Evolutionary conservation across 2,113 vertebrate species (phyloP).

Genomic region (Hepsetus odoe): DNA sequence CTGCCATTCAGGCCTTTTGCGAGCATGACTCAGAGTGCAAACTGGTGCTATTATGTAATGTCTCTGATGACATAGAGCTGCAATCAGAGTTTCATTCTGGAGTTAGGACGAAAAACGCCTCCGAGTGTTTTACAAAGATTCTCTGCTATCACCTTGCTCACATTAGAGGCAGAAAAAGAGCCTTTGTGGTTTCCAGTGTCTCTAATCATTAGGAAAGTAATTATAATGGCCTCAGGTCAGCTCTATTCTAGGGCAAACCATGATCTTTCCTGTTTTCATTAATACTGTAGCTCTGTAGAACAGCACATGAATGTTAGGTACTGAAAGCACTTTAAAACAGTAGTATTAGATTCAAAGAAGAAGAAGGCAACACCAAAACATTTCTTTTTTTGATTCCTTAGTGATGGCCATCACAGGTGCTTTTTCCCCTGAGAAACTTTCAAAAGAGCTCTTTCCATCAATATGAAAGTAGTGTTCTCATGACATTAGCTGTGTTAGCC

Average conservation of each 20-base stretch:
- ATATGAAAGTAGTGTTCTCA: slow-evolving; percentile 28
- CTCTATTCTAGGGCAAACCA: slow-evolving; percentile 12
- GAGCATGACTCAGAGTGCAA: slow-evolving; percentile 47
- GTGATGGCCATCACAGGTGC: not conserved
- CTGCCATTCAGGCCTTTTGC: slow-evolving; percentile 34
- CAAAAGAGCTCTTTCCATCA: slow-evolving; percentile 11
- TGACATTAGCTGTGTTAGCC: slow-evolving; percentile 25
- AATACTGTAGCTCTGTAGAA: not conserved
- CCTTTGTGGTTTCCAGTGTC: not conserved
- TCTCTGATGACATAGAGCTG: slow-evolving; percentile 58
- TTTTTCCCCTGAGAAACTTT: not conserved
- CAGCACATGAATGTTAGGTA: not conserved
- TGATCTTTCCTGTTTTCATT: slow-evolving; percentile 4
- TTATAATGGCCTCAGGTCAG: slow-evolving; percentile 22
- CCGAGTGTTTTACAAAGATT: too few relatives aligned
- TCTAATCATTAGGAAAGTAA: slow-evolving; percentile 22
- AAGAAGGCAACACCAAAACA: not conserved
- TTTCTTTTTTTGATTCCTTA: not conserved
- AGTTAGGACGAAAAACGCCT: slow-evolving; percentile 35
- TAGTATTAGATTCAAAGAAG: not conserved
- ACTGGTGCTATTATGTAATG: slow-evolving; percentile 46
- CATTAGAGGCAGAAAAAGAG: slow-evolving; percentile 18
- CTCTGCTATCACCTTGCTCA: not conserved
- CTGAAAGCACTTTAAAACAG: not conserved
- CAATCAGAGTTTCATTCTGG: slow-evolving; percentile 55